Conservation (phyloP, 2,888 invertebrate genomes). For the Chrysolina haemoptera region DNA sequence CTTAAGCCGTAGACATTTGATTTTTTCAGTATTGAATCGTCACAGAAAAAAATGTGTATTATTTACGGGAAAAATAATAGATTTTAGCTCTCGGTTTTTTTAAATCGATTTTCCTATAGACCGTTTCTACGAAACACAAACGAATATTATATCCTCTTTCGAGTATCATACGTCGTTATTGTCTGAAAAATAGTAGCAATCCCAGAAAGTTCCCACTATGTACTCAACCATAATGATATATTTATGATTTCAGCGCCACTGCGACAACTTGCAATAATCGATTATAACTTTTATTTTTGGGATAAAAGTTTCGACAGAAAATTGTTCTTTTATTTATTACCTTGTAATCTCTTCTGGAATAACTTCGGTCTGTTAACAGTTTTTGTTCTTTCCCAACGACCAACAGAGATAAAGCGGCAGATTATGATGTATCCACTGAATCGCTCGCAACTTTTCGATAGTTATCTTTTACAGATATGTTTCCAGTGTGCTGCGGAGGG, state of each 20-base stretch:
- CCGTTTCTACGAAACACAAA: neutral
- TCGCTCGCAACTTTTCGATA: constrained; percentile 11
- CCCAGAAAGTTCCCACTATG: constrained; percentile 10
- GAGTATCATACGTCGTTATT: neutral
- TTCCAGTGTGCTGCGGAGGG: neutral
- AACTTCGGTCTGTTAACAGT: constrained; percentile 59
- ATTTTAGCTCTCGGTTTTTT: too few relatives aligned
- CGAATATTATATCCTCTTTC: constrained; percentile 6
- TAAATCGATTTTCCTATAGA: too few relatives aligned
- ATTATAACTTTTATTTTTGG: constrained; percentile 61
- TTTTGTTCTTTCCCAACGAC: constrained; percentile 48
- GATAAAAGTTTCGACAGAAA: constrained; percentile 62
- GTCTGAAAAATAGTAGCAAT: neutral
- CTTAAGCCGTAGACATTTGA: too few relatives aligned
- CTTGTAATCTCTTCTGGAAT: constrained; percentile 60
- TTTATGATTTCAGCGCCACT: constrained; percentile 51
- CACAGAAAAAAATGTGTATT: too few relatives aligned
- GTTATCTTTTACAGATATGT: constrained; percentile 2
- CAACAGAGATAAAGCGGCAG: constrained; percentile 27
- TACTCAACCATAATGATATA: constrained; percentile 42
- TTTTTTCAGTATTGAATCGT: too few relatives aligned
- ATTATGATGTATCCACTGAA: constrained; percentile 35
- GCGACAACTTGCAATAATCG: constrained; percentile 54
- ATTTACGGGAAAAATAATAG: too few relatives aligned
- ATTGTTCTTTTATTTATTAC: constrained; percentile 64